Conservation (phyloP, 2,888 invertebrate species). For the Pseudococcus viburni region DNA sequence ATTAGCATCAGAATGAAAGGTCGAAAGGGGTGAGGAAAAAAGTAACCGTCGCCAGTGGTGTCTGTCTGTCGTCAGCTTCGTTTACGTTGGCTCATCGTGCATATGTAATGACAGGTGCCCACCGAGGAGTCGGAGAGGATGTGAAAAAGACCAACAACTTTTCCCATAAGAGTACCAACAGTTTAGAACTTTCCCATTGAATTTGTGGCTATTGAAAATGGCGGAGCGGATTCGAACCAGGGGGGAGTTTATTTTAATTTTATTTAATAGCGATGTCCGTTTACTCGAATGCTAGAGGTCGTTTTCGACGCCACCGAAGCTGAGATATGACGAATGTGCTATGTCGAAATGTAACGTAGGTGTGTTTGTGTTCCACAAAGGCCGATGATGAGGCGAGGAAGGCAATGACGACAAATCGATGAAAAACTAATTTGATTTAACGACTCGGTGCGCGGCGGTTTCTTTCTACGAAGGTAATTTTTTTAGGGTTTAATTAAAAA, state of each 20-base stretch:
- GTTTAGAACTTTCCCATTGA: not conserved
- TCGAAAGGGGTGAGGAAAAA: not conserved
- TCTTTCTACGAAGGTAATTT: not conserved
- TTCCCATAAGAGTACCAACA: not conserved
- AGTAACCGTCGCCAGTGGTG: not conserved
- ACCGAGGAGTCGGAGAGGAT: not conserved
- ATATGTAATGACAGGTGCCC: not conserved
- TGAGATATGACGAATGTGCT: not conserved
- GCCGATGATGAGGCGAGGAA: not conserved
- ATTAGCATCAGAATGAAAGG: conserved; percentile 7
- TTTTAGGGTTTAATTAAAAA: conserved; percentile 29
- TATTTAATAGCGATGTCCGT: not conserved
- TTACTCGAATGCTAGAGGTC: no score
- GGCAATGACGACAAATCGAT: conserved; percentile 43
- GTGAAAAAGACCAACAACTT: not conserved
- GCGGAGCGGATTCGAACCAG: not conserved
- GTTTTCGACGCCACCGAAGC: no score
- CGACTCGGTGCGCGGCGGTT: not conserved
- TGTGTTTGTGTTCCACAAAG: not conserved
- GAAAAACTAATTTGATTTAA: conserved; percentile 39
- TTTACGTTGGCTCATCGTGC: not conserved
- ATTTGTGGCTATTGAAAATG: not conserved
- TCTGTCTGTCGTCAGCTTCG: not conserved
- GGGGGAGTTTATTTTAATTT: not conserved
- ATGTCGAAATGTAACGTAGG: not conserved